Percentiles rank a stretch among this genome's conserved stretches.
Evolutionary conservation across 2,888 invertebrate species (phyloP).

Genomic region (Argynnis bischoffii): DNA sequence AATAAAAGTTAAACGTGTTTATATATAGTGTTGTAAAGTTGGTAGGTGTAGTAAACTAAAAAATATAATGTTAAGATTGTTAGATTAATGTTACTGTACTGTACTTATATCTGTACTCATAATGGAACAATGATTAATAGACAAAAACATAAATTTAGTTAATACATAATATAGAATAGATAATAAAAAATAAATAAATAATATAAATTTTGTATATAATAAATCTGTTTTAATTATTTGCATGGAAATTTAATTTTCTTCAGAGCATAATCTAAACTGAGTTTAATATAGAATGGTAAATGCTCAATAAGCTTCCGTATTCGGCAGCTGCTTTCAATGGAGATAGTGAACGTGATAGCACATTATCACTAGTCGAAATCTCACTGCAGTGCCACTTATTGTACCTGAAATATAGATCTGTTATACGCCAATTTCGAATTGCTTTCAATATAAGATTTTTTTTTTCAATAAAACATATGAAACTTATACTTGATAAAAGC

Average conservation of each 20-base stretch:
- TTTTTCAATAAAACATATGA: too few species aligned
- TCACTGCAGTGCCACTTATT: slow-evolving; percentile 20
- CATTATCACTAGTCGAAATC: slow-evolving; percentile 24
- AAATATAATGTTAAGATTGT: too few species aligned
- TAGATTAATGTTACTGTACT: too few species aligned
- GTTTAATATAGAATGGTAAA: slow-evolving; percentile 14
- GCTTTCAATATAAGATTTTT: not conserved
- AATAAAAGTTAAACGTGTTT: too few species aligned
- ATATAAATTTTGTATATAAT: not conserved
- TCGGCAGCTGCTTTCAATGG: slow-evolving; percentile 27
- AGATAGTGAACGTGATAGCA: slow-evolving; percentile 24
- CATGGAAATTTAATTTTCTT: not conserved
- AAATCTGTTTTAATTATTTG: not conserved
- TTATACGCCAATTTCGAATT: slow-evolving; percentile 5
- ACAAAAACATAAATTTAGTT: too few species aligned
- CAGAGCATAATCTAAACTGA: not conserved
- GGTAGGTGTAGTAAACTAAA: too few species aligned
- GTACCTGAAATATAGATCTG: slow-evolving; percentile 14
- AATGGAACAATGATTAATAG: too few species aligned
- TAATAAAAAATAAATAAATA: too few species aligned
- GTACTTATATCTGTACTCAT: too few species aligned
- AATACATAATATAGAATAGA: too few species aligned
- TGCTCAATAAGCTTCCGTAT: slow-evolving; percentile 17
- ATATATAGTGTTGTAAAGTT: too few species aligned
- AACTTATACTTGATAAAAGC: too few species aligned